Conservation (phyloP, 2,797 vertebrate species). For the Microtus obscurus region DNA sequence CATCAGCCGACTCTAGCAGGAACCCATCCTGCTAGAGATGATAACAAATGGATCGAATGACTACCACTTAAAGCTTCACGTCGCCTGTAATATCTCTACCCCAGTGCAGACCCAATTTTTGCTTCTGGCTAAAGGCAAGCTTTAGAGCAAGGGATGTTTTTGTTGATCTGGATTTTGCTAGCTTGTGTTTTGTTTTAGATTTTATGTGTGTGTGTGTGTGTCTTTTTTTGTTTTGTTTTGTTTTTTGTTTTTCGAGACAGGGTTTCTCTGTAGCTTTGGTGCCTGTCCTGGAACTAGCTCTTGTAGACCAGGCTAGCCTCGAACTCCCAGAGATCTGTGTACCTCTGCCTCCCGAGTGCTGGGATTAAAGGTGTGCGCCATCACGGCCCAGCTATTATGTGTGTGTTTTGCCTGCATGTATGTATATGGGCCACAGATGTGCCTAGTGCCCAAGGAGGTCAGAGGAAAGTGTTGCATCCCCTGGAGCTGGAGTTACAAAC, state of each 20-base stretch:
- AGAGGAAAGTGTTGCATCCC: not conserved
- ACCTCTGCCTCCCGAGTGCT: too few species aligned
- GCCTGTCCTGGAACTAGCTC: too few species aligned
- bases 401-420: not conserved
- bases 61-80: not conserved
- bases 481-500: not conserved
- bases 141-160: slow-evolving; percentile 10
- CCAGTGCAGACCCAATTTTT: not conserved
- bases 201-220: not conserved
- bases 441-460: not conserved
- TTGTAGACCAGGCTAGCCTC: too few species aligned
- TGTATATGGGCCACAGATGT: not conserved
- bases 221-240: not conserved
- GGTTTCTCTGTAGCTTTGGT: too few species aligned
- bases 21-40: not conserved
- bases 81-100: not conserved
- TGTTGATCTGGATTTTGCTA: not conserved
- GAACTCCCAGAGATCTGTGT: too few species aligned
- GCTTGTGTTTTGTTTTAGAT: not conserved
- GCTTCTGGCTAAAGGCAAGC: slow-evolving; percentile 32
- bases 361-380: too few species aligned
- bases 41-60: not conserved
- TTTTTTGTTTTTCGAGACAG: too few species aligned
- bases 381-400: too few species aligned
- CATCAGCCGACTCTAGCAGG: not conserved